A percentile compares a stretch with the other conserved stretches of the same genome.
phyloP scores from a whole-genome alignment of 2,113 vertebrate species.

The Cnemophilus loriae region DNA sequence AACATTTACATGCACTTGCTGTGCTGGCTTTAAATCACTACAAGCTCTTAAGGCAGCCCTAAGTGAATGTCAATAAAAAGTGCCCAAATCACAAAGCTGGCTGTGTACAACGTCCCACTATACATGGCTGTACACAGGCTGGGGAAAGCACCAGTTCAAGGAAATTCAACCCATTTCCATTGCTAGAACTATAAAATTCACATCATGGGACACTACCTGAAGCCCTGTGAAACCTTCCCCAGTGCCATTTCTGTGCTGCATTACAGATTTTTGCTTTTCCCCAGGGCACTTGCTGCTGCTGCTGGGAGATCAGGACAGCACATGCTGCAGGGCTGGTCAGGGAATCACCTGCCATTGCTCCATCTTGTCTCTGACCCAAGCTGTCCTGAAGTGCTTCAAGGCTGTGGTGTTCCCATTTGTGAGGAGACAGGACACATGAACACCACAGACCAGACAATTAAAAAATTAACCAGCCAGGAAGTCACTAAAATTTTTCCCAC shows the following conservation, averaged over 20 bases:
- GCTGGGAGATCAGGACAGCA: not conserved
- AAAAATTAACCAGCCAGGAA: not conserved
- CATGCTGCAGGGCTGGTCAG: not conserved
- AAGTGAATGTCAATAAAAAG: not conserved
- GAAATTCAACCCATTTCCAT: not conserved
- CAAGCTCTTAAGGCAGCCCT: not conserved
- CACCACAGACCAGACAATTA: fast-evolving
- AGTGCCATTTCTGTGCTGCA: not conserved
- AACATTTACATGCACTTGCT: not conserved
- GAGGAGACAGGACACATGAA: not conserved
- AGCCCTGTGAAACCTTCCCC: not conserved
- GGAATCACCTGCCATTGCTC: not conserved
- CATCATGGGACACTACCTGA: not conserved
- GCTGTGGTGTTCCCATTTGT: not conserved
- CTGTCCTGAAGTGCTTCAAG: not conserved
- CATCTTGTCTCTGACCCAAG: not conserved
- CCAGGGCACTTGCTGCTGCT: not conserved
- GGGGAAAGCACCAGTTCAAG: not conserved
- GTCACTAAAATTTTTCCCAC: not conserved
- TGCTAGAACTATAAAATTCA: not conserved
- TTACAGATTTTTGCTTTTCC: not conserved
- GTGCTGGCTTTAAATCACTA: not conserved
- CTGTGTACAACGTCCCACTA: not conserved
- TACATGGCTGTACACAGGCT: not conserved
- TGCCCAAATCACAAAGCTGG: not conserved